A percentile compares a stretch with the other conserved stretches of the same genome.
phyloP scores from a whole-genome alignment of 2,888 invertebrate genomes.

The Limnephilus auricula region DNA sequence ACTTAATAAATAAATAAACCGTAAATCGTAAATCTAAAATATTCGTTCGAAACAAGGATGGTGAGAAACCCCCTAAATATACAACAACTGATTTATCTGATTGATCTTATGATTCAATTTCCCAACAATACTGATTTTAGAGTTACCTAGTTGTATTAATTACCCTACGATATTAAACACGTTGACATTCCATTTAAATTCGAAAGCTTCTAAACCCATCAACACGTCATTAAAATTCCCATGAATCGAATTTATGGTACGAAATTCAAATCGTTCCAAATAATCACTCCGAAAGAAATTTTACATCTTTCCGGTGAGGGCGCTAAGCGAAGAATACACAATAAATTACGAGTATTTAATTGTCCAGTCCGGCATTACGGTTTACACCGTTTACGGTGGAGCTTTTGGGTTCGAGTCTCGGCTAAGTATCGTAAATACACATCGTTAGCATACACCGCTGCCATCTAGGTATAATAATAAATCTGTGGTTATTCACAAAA shows the following conservation, averaged over 20 bases:
- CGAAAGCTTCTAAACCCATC: slow-evolving; percentile 33
- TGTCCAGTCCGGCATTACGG: slow-evolving; percentile 44
- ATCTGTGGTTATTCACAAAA: slow-evolving; percentile 60
- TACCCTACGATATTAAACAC: not conserved
- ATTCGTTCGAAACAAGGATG: too few species aligned
- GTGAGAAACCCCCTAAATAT: too few species aligned
- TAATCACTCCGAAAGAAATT: slow-evolving; percentile 36
- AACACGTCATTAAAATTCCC: slow-evolving; percentile 56
- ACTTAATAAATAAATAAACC: too few species aligned
- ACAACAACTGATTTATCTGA: too few species aligned
- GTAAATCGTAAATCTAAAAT: too few species aligned
- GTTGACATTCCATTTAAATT: not conserved
- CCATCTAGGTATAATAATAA: slow-evolving; percentile 54
- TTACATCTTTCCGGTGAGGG: slow-evolving; percentile 35
- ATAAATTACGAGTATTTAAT: slow-evolving; percentile 55
- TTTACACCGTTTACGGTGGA: slow-evolving; percentile 32
- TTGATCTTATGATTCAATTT: too few species aligned
- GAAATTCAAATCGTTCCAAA: slow-evolving; percentile 43
- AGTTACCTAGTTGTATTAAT: too few species aligned
- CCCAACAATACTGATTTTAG: too few species aligned
- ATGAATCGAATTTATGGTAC: slow-evolving; percentile 46
- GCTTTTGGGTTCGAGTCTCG: slow-evolving; percentile 54
- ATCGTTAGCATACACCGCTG: slow-evolving; percentile 62
- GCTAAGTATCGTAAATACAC: slow-evolving; percentile 64
- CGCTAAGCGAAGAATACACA: slow-evolving; percentile 31